phyloP scores from a whole-genome alignment of 2,113 vertebrate species.

The Gallinago media region DNA sequence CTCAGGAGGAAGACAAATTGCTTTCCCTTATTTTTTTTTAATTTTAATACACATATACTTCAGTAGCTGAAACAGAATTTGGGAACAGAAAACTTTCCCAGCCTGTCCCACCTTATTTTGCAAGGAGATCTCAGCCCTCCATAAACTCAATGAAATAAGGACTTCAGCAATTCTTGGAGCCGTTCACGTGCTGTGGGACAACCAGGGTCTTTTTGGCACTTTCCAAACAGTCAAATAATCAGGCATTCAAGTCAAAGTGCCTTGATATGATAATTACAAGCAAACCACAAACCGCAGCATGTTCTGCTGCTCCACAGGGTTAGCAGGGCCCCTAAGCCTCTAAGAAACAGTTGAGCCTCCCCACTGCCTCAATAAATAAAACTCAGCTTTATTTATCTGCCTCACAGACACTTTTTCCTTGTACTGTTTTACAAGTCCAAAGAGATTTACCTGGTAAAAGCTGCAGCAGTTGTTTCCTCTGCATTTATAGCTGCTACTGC shows the following conservation, averaged over 20 bases:
- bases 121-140: not conserved
- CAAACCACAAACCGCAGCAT: not conserved
- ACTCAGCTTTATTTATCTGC: not conserved
- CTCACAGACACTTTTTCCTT: not conserved
- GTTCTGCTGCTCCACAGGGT: not conserved
- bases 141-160: not conserved
- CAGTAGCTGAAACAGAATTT: not conserved
- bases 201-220: not conserved
- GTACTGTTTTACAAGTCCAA: not conserved
- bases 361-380: not conserved
- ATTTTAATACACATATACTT: not conserved
- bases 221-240: not conserved
- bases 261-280: not conserved
- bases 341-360: not conserved
- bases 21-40: not conserved
- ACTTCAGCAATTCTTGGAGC: not conserved
- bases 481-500: not conserved
- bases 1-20: not conserved
- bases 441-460: not conserved
- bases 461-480: not conserved
- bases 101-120: not conserved
- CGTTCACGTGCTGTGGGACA: rapidly evolving
- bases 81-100: not conserved
- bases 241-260: not conserved
- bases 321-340: not conserved